Evolutionary conservation across 2,113 vertebrate species (phyloP), one percentile per base, ranked within the genome.

Genomic region (Dipodomys stephensi): DNA sequence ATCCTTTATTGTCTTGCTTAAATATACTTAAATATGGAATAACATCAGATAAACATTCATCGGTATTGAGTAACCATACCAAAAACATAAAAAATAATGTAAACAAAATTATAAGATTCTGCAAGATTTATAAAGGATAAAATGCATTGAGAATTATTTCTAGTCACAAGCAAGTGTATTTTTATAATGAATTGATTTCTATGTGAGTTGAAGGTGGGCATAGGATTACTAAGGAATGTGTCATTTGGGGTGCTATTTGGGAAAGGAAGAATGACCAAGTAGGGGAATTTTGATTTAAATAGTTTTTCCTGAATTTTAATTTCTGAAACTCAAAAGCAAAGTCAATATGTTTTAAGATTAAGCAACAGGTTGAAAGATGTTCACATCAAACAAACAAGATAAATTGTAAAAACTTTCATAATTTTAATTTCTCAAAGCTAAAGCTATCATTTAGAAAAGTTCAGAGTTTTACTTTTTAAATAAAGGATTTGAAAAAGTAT

Each of bases 261-360:
- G n/a, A 49, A 92, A 85, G 57, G 6, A 72, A 13, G 22, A 84
- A 95, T 77, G 44, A 82, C 2, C 13, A 32, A 89, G 60, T 23
- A 30, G 9, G 39, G 32, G 44, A 82, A 67, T 92, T 92, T 82
- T 44, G 65, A 35, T 28, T 39, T 20, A 92, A 86, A 80, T 72
- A 4, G 5, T 20, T 49, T 79, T 91, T 74, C 28, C 28, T 92
- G 39, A 92, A 23, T 44, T 32, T 88, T 80, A 74, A 60, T 35
- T 44, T 82, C 62, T 86, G 44, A 78, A 86, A 30, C 44, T 73
- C 30, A 92, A 88, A 86, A 71, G 69, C 57, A 32, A 85, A 82
- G 39, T 35, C 19, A 76, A 30, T 49, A 27, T 30, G 46, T 16
- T 20, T 16, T 82, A 15, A 28, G 35, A 88, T 53, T 25, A 80